Conservation (phyloP, 2,797 vertebrate genomes). For the Neosilurus hyrtlii region DNA sequence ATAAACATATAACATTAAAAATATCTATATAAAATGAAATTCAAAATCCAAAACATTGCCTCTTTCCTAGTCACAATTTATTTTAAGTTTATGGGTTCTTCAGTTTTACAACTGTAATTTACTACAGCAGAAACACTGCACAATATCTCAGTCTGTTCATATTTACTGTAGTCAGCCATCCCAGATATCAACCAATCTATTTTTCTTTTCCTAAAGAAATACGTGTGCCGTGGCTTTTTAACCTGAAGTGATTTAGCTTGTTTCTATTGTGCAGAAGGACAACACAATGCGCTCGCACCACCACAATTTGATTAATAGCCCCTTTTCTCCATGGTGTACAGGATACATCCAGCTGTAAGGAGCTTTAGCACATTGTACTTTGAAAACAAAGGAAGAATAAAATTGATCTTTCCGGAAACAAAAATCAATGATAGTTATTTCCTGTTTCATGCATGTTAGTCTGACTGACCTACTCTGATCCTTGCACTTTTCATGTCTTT, state of each 20-base stretch:
- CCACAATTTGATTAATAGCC: constrained; percentile 79
- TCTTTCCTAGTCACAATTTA: not conserved
- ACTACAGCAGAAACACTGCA: constrained; percentile 14
- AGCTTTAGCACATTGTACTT: constrained; percentile 79
- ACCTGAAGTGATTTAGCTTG: constrained; percentile 53
- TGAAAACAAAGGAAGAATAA: constrained; percentile 83
- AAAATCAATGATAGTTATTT: constrained; percentile 84
- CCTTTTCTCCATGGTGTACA: constrained; percentile 70
- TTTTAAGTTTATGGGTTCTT: not conserved
- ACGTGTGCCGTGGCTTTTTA: constrained; percentile 40
- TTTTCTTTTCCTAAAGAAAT: constrained; percentile 38
- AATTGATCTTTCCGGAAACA: constrained; percentile 83
- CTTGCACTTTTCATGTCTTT: constrained; percentile 71
- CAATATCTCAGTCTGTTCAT: constrained; percentile 34
- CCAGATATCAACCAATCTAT: constrained; percentile 26
- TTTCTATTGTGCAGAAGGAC: constrained; percentile 63
- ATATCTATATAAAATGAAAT: no score
- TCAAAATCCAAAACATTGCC: constrained; percentile 30
- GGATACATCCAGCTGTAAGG: constrained; percentile 76
- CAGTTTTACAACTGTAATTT: not conserved
- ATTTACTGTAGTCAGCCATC: constrained; percentile 24
- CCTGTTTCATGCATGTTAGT: constrained; percentile 77
- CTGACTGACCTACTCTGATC: constrained; percentile 72
- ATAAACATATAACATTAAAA: not conserved
- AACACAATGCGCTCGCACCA: constrained; percentile 77